Evolutionary conservation across 2,113 vertebrate species (phyloP), one percentile per base, ranked within the genome.

Genomic region (Spea bombifrons): DNA sequence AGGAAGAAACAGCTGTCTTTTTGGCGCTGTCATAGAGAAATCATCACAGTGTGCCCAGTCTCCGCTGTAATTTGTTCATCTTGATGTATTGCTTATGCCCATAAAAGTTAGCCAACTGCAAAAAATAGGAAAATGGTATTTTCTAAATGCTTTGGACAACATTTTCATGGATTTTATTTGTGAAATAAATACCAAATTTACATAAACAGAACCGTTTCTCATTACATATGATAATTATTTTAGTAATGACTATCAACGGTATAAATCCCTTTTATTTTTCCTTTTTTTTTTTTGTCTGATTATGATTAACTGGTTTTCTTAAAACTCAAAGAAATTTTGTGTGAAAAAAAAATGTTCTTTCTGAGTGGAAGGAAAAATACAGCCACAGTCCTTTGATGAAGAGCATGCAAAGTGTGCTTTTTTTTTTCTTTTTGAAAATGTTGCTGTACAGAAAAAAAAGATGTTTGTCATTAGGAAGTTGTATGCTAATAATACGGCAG

Each of bases 1-100:
- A 47, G 43, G 79, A 75, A 86, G 84, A 83, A 89, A 86, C 90
- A 92, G 88, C 90, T 93, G 88, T 88, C 78, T 89, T 75, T 77
- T 82, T 86, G 85, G 7, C 66, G 65, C 63, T 49, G 80, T 75
- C 81, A 82, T 59, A 84, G 82, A 78, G 84, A 68, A 73, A 82
- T 76, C 76, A 84, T 84, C 86, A 85, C 85, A 88, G 78, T 76
- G 73, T 85, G 70, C 75, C 63, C 75, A 66, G 44, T 50, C 59
- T 44, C 15, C 65, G 8, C 59, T 75, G 3, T 81, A 61, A 80
- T 83, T 75, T 76, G 73, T 67, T 88, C 85, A 3, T 0, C 88
- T 84, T 86, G 76, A 88, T 87, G 83, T 86, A 79, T 55, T 66
- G 81, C 64, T 64, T 80, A 84, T 90, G 82, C 72, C 83, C 77